Evolutionary conservation across 2,888 invertebrate species (phyloP), one percentile per base, ranked within the genome.

Genomic region (Melangyna quadrimaculata): DNA sequence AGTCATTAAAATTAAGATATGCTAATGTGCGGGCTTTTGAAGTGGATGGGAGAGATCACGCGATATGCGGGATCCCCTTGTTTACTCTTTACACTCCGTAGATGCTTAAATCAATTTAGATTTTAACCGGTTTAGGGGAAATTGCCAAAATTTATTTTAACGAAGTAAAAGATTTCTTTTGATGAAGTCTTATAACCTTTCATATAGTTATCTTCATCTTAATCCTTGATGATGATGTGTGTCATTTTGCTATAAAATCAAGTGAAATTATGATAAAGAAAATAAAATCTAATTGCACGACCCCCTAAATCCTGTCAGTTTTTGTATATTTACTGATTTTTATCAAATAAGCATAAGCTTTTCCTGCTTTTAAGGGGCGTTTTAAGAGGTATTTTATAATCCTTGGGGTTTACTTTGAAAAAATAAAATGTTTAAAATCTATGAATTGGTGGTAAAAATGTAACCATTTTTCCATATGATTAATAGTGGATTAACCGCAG

Each of bases 1-100:
- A 81, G 80, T 70, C 77, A 80, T 86, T 80, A 69, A 81, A 86
- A 73, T 78, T 80, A 86, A 86, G 80, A 86, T 86, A 81, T 86
- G 80, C 81, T 73, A 81, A 84, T 84, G 67, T 71, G 67, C 67
- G 43, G 70, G 69, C 69, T 70, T 59, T 59, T 69, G 22, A 17
- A 53, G 61, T 48, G 35, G 22, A 24, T 51, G 51, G 3, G 35
- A 40, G 35, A 40, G 59, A 48, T 57, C 45, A 55, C 53, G 53
- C 37, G 63, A 73, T 35, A 63, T 51, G 73, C 32, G 63, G 51
- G 53, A 53, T 45, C 17, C 63, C 17, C 6, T n/a, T 17, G 12
- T n/a, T 4, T 22, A 32, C 43, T 71, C 22, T 19, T 3, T 24
- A 51, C n/a, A 9, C 32, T 29, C n/a, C 17, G 29, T 19, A 43